These are phyloP conservation scores for Nilaparvata lugens DNA, from an alignment of 1,140 invertebrate genomes.

Conservation along the genomic window DNA sequence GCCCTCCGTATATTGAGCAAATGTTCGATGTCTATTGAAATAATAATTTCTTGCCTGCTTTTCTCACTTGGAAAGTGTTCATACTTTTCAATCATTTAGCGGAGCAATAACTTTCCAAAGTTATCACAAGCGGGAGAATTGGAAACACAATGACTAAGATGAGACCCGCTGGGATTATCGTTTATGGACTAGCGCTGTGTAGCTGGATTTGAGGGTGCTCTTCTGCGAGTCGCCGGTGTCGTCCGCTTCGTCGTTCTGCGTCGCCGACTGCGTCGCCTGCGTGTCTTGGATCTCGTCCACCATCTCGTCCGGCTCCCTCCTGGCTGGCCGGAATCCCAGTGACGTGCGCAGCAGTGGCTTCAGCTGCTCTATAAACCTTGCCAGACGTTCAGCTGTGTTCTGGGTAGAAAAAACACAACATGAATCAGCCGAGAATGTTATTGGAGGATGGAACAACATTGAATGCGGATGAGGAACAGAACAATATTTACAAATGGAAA, in stretches of 20 bases:
- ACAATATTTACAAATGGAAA: no score
- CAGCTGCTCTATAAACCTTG: slow-evolving; percentile 20
- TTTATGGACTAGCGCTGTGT: slow-evolving; percentile 8
- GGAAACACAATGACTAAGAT: no score
- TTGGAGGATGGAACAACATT: no score
- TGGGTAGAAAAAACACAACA: slow-evolving; percentile 5
- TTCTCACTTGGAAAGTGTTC: no score
- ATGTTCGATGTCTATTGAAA: no score
- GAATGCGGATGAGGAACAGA: no score
- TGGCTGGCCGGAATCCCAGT: slow-evolving; percentile 17
- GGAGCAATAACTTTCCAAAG: no score
- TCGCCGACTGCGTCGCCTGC: background rate
- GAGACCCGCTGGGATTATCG: background rate
- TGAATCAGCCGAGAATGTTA: no score
- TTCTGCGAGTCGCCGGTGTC: background rate
- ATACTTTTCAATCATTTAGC: no score
- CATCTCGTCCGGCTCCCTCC: slow-evolving; percentile 15
- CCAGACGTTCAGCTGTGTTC: slow-evolving; percentile 24
- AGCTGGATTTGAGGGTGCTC: slow-evolving; percentile 11
- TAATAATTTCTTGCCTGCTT: no score
- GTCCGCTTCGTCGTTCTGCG: background rate
- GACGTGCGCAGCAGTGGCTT: slow-evolving; percentile 21
- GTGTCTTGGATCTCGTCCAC: background rate
- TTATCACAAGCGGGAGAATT: no score
- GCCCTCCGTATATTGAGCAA: no score